A percentile compares a stretch with the other conserved stretches of the same genome.
These are phyloP conservation scores for Darevskia mixta DNA, from an alignment of 2,797 vertebrate species.

Conservation along the genomic window DNA sequence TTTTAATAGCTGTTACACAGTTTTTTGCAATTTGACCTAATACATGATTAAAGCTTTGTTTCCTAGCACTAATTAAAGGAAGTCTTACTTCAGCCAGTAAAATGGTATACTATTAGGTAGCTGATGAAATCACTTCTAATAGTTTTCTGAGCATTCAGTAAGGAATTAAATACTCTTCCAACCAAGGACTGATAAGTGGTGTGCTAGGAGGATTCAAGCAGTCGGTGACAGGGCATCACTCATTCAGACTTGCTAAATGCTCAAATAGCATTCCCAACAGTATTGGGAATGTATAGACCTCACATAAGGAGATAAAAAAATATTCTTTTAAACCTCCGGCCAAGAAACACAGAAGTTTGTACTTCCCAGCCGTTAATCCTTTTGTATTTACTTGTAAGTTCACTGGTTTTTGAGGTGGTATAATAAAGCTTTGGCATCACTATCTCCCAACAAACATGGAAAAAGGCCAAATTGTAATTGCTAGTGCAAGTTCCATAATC, in stretches of 20 bases:
- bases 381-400: conserved; percentile 27
- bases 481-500: conserved; percentile 68
- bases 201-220: background rate
- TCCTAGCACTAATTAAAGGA: background rate
- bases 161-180: background rate
- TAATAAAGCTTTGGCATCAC: conserved; percentile 56
- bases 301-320: background rate
- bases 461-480: conserved; percentile 72
- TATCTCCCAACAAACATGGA: conserved; percentile 65
- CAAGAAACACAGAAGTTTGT: conserved; percentile 38
- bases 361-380: conserved; percentile 32
- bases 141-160: background rate
- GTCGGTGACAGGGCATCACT: background rate
- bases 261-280: background rate
- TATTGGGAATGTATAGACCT: background rate
- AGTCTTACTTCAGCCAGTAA: background rate
- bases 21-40: background rate
- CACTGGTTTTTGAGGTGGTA: conserved; percentile 48
- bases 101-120: background rate
- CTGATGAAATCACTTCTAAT: background rate
- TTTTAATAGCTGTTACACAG: background rate
- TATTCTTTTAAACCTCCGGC: background rate
- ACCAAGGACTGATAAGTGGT: background rate
- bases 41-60: background rate
- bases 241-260: background rate